Base-by-base conservation (phyloP, 2,888 invertebrate species). In the Sphecodes monilicornis region DNA sequence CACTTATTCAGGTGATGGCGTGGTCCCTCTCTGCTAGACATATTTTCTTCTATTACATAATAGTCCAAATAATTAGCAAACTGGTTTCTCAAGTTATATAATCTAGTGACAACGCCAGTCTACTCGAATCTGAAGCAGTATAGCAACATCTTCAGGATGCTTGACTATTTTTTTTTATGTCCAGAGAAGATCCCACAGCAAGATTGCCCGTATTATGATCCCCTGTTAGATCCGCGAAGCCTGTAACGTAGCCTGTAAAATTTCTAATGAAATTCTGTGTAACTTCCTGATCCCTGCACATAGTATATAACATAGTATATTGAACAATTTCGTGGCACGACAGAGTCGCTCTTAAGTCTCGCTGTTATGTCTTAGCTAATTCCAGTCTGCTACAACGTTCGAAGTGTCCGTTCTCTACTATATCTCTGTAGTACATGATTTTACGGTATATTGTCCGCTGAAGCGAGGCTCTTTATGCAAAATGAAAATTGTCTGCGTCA, bases 191-290 rank as follows among this genome's bases (percentile, higher is more conserved):
- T 50, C 50, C 50, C 50, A 22, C 50, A 22, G 50, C 50, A 50
- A 50, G 50, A 50, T 50, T 50, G 50, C 5, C 50, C 50, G 50
- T 50, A 22, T 50, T 50, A 50, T 50, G 50, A 50, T 50, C 50
- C 50, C 50, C 10, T 8, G 50, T 3, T 50, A 50, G 50, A 50
- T 50, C 50, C 50, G 57, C 26, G 29, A 43, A 3, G 1, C 32
- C 26, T 29, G 50, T 50, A 50, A 22, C 50, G 1, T 22, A 22
- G 50, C 18, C 13, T 41, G 39, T 41, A 32, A 75, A 57, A 79
- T 57, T 75, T 43, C 10, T 76, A 76, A 79, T 43, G 76, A 76
- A 79, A 79, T 79, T 76, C 68, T 43, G 13, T 22, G 10, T 66
- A 16, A 10, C 6, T 50, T 16, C 22, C 22, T 54, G 54, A 73